phyloP scores from a whole-genome alignment of 2,797 vertebrate species.

The Labeo calbasu region DNA sequence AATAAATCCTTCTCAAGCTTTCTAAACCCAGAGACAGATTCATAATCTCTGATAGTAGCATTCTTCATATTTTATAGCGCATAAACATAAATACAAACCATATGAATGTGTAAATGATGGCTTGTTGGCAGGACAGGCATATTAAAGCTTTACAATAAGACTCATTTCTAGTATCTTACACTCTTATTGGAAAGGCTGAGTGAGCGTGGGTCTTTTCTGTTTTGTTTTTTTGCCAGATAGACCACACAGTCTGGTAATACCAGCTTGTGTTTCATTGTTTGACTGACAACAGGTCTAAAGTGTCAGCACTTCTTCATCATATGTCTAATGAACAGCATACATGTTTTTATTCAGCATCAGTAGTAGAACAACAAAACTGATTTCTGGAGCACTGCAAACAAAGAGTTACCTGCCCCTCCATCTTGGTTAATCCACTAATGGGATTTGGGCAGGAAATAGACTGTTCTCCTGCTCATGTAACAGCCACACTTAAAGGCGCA shows the following conservation, averaged over 20 bases:
- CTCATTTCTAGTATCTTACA: slow-evolving; percentile 5
- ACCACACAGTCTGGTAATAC: slow-evolving; percentile 17
- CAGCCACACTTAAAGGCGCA: slow-evolving; percentile 66
- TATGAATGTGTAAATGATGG: slow-evolving; percentile 13
- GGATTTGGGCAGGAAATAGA: slow-evolving; percentile 79
- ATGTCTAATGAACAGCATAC: neutral
- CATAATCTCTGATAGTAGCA: neutral
- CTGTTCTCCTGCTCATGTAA: slow-evolving; percentile 65
- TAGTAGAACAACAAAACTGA: neutral
- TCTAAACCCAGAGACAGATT: neutral
- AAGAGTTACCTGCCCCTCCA: slow-evolving; percentile 66
- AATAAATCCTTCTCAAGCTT: slow-evolving; percentile 4
- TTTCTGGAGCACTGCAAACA: slow-evolving; percentile 11
- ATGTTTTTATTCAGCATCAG: neutral
- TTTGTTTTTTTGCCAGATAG: slow-evolving; percentile 19
- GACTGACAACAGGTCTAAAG: neutral
- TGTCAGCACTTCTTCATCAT: neutral
- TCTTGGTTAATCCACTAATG: slow-evolving; percentile 80
- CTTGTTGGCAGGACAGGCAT: neutral
- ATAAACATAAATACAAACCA: slow-evolving; percentile 13
- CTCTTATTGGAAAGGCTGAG: neutral
- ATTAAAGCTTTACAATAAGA: slow-evolving; percentile 2
- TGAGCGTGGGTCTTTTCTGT: slow-evolving; percentile 1
- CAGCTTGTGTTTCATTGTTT: slow-evolving; percentile 7
- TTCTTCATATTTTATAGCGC: neutral